Conservation (phyloP, 2,113 vertebrate genomes). For the Rhea americana region DNA sequence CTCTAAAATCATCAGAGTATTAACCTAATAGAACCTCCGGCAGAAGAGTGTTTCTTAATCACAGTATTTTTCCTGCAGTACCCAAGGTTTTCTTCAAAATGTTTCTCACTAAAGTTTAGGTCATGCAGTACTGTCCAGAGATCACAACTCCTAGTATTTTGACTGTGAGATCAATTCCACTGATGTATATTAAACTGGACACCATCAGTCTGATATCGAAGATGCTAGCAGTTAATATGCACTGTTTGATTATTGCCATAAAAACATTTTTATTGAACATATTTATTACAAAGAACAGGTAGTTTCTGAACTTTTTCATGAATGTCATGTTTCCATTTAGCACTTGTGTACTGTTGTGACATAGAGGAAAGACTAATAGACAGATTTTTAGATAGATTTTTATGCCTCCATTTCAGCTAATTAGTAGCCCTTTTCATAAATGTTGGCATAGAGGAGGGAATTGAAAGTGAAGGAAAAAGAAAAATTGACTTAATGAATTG, state of each 20-base stretch:
- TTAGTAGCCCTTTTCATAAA: neutral
- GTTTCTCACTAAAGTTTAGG: neutral
- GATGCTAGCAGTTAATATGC: neutral
- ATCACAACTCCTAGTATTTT: neutral
- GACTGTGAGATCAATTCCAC: neutral
- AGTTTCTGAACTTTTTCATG: slow-evolving; percentile 8
- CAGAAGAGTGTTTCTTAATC: neutral
- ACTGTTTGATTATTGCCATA: neutral
- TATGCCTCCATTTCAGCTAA: neutral
- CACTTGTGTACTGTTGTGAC: neutral
- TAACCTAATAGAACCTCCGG: neutral
- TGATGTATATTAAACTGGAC: neutral
- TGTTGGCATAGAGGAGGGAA: neutral
- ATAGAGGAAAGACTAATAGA: neutral
- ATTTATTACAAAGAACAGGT: slow-evolving; percentile 2
- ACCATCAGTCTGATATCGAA: neutral
- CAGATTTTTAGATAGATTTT: neutral
- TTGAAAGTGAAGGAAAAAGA: neutral
- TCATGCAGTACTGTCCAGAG: neutral
- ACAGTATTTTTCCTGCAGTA: neutral
- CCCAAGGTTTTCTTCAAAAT: neutral
- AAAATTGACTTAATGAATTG: neutral
- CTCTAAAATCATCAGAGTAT: neutral
- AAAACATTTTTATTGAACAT: neutral
- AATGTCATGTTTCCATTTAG: neutral